Evolutionary conservation across 2,113 vertebrate species (phyloP).

Genomic region (Coreoperca whiteheadi): DNA sequence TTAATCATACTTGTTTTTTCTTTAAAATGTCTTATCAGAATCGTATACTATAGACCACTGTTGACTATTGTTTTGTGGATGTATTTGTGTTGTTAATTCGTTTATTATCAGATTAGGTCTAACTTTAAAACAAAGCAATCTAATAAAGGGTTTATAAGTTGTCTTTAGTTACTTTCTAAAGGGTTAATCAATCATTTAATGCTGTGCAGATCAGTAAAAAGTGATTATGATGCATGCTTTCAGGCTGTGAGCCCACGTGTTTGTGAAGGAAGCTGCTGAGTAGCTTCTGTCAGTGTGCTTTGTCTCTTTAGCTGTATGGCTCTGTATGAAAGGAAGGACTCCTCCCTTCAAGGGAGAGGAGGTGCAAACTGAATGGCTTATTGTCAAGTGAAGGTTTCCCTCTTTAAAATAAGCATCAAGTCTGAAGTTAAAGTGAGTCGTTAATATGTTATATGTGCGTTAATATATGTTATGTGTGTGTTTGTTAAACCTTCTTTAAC

Average conservation of each 20-base stretch:
- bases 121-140: not conserved
- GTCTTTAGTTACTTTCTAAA: not conserved
- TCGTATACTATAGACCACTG: not conserved
- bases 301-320: conserved; percentile 6
- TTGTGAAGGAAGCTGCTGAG: conserved; percentile 4
- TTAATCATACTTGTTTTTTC: not conserved
- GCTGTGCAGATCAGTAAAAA: not conserved
- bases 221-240: not conserved
- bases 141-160: not conserved
- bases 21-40: not conserved
- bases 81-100: not conserved
- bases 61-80: not conserved
- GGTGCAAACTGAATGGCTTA: conserved; percentile 28
- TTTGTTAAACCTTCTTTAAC: not conserved
- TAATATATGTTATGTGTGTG: not conserved
- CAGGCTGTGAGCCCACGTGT: not conserved
- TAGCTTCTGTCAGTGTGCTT: conserved; percentile 2
- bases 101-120: not conserved
- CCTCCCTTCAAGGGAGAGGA: conserved; percentile 39
- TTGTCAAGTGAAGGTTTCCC: conserved; percentile 30
- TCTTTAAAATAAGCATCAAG: not conserved
- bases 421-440: not conserved
- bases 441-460: not conserved
- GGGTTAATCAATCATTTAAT: not conserved
- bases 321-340: conserved; percentile 42